These are phyloP conservation scores for Lanius collurio DNA, from an alignment of 2,113 vertebrate genomes.

Conservation along the genomic window DNA sequence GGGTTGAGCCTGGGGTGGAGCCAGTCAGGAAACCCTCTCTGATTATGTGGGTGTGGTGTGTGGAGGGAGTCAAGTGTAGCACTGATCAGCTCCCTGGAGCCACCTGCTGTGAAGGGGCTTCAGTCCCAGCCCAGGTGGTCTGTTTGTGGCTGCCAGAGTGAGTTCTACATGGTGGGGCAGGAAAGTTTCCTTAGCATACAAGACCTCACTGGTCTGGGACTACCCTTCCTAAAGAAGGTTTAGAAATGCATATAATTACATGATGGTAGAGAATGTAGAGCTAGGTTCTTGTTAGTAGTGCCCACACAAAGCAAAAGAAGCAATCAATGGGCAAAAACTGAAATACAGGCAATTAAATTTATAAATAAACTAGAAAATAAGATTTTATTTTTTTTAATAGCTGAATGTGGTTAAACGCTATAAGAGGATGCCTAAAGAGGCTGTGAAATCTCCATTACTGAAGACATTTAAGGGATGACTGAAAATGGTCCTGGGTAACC, in stretches of 20 bases:
- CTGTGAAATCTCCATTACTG: background rate
- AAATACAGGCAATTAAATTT: background rate
- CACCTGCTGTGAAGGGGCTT: background rate
- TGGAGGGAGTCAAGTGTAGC: background rate
- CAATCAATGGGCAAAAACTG: accelerated
- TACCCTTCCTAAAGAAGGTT: background rate
- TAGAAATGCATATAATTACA: background rate
- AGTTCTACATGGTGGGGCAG: background rate
- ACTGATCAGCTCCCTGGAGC: background rate
- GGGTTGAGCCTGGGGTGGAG: background rate
- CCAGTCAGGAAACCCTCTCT: background rate
- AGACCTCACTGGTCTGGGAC: background rate
- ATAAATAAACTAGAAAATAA: background rate
- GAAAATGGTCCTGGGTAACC: background rate
- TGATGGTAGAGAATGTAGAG: background rate
- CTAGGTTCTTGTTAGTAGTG: background rate
- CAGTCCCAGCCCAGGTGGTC: too few species aligned
- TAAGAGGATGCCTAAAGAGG: background rate
- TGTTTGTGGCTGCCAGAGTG: background rate
- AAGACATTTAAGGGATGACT: background rate
- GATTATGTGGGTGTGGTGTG: background rate
- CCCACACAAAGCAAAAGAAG: background rate
- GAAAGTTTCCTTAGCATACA: background rate
- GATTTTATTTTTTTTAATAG: background rate
- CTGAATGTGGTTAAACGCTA: background rate